phyloP scores from a whole-genome alignment of 2,888 invertebrate genomes.

The Blastobasis lacticolella region DNA sequence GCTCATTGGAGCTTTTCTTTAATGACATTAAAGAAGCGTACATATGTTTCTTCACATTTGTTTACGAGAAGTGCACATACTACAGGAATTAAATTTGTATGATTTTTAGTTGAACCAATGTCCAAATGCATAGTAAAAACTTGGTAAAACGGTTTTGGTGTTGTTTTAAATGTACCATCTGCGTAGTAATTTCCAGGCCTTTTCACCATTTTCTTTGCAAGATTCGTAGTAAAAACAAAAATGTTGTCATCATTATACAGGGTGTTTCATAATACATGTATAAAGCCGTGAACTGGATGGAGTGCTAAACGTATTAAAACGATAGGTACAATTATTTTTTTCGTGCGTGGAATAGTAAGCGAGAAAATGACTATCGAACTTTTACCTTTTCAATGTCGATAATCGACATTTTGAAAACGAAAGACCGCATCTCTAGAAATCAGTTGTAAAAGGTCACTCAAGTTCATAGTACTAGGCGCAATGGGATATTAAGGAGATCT shows the following conservation, averaged over 20 bases:
- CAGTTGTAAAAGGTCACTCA: no score
- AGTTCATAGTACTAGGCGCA: no score
- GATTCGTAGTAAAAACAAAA: slow-evolving; percentile 10
- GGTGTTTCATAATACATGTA: neutral
- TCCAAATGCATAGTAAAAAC: slow-evolving; percentile 8
- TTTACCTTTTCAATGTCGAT: no score
- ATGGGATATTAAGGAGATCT: no score
- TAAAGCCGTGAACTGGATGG: neutral
- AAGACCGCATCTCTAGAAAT: no score
- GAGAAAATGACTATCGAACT: no score
- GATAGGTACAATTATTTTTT: no score
- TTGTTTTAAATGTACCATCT: slow-evolving; percentile 6
- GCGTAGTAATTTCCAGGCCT: slow-evolving; percentile 9
- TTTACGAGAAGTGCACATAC: slow-evolving; percentile 8
- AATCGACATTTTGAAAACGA: no score
- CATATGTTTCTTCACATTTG: slow-evolving; percentile 9
- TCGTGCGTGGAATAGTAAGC: no score
- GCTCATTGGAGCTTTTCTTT: slow-evolving; percentile 8
- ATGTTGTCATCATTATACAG: slow-evolving; percentile 4
- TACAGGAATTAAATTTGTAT: slow-evolving; percentile 10
- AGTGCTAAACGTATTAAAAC: no score
- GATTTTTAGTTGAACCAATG: slow-evolving; percentile 7
- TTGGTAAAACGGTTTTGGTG: slow-evolving; percentile 10
- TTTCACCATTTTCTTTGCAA: slow-evolving; percentile 6
- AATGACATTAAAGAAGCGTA: slow-evolving; percentile 5